Evolutionary conservation across 2,888 invertebrate species (phyloP), one percentile per base, ranked within the genome.

Genomic region (Danaus chrysippus): DNA sequence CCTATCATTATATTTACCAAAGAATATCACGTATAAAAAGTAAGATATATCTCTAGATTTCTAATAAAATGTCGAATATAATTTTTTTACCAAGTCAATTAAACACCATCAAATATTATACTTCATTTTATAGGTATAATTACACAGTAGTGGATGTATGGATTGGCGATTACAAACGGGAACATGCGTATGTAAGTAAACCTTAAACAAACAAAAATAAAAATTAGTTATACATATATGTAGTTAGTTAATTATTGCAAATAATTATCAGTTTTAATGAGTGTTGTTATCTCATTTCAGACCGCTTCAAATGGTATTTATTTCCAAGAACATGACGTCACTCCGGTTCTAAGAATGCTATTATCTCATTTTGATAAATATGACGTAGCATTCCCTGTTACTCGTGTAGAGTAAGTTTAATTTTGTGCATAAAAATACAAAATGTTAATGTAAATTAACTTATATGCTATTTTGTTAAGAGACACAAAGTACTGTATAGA

Each of bases 331-430:
- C 82, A 84, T 63, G 87, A 87, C 58, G 42, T 87, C 2, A 73
- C 85, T 0, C 81, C 86, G 0, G 53, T 76, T 0, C 64, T 87
- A 0, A 73, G 87, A 0, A 59, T 65, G 0, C 44, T 68, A 1
- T 62, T 46, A 0, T 59, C 58, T 0, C 64, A 73, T 5, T 41
- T 69, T 1, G 72, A 72, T 0, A 77, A 71, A 66, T 54, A 76
- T 0, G 78, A 78, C 41, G 56, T 79, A 0, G 11, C 81, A 1
- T 66, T 69, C 52, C 72, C 81, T 0, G 52, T 12, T 19, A 70
- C 78, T 0, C 72, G 70, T 1, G 71, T 87, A 12, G 84, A 86
- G 87, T 87, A 70, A 85, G 83, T 76, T 1, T 34, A 10, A 10
- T 34, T 52, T 52, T 54, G 46, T 34, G 23, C 23, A 0, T 34